Conservation (phyloP, 2,888 invertebrate species). For the Vanessa cardui region DNA sequence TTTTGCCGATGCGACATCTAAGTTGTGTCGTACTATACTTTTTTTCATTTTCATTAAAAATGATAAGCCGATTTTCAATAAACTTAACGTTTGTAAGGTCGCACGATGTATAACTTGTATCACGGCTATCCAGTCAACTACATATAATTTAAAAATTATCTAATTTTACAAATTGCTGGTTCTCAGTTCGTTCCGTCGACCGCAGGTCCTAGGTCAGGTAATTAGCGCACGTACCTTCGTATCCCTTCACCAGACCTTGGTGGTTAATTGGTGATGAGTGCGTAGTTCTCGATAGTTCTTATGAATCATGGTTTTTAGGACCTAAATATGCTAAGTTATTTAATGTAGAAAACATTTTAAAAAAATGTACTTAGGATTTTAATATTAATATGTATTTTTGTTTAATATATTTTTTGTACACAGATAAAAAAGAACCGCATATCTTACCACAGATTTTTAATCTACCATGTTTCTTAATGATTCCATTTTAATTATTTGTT, state of each 20-base stretch:
- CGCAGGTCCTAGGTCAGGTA: constrained; percentile 44
- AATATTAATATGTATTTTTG: too few relatives aligned
- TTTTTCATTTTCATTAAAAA: not conserved
- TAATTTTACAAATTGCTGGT: constrained; percentile 32
- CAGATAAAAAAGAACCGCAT: too few relatives aligned
- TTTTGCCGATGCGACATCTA: too few relatives aligned
- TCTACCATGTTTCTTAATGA: too few relatives aligned
- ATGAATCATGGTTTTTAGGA: constrained; percentile 16
- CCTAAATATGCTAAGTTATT: not conserved
- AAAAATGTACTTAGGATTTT: not conserved
- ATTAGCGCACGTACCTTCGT: constrained; percentile 61
- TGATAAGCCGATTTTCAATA: not conserved
- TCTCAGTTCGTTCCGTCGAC: constrained; percentile 33
- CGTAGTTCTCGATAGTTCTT: constrained; percentile 11
- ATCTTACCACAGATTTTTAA: too few relatives aligned
- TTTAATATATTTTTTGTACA: too few relatives aligned
- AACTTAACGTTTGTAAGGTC: not conserved
- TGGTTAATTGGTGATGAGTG: constrained; percentile 51
- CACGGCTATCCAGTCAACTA: constrained; percentile 12
- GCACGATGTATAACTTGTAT: constrained; percentile 5
- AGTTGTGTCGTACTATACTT: too few relatives aligned
- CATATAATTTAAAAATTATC: constrained; percentile 29
- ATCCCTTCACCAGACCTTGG: constrained; percentile 69
- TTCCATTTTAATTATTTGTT: too few relatives aligned
- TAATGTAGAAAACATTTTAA: not conserved